Evolutionary conservation across 1,140 invertebrate genomes (phyloP), one percentile per base, ranked within the genome.

Genomic region (Brachionus manjavacas): DNA sequence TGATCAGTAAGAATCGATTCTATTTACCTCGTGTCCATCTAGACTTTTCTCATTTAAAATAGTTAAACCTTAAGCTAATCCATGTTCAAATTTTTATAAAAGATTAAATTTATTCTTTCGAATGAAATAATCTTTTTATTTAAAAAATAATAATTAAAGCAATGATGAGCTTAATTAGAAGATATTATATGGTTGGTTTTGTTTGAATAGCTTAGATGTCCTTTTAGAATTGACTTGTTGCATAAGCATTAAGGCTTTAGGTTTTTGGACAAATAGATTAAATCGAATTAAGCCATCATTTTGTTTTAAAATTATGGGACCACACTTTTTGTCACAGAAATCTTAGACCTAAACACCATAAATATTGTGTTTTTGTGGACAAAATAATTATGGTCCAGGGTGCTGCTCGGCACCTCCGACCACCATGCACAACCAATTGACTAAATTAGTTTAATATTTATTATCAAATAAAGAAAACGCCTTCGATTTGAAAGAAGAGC

Each of bases 91-190:
- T 68, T 68, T 35, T 31, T 14, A 23, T 31, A 68, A 68, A 35
- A 68, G 64, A 68, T 68, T 68, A 68, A 68, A 68, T 68, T 68
- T 68, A 31, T 35, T 68, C 52, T 55, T 55, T 55, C 16, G 14
- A 55, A 55, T 55, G 52, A 55, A 55, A 55, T 31, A 68, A 68
- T 68, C 64, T 68, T 68, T 68, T 68, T 68, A 31, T 68, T 68
- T 35, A 35, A 31, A 31, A 35, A 55, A 55, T 55, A 55, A 55
- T 55, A 16, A 55, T 55, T 55, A n/a, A 55, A 55, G 16, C 6
- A 55, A 55, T 55, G 52, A 55, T 55, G 52, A 16, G 52, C 52
- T 55, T 55, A 55, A 23, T 55, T 55, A 55, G 52, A n/a, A 8
- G 52, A 55, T 20, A 55, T 55, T n/a, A 55, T 16, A 55, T 8